These are phyloP conservation scores for Leptocoma aspasia DNA, from an alignment of 2,113 vertebrate species.

Conservation along the genomic window DNA sequence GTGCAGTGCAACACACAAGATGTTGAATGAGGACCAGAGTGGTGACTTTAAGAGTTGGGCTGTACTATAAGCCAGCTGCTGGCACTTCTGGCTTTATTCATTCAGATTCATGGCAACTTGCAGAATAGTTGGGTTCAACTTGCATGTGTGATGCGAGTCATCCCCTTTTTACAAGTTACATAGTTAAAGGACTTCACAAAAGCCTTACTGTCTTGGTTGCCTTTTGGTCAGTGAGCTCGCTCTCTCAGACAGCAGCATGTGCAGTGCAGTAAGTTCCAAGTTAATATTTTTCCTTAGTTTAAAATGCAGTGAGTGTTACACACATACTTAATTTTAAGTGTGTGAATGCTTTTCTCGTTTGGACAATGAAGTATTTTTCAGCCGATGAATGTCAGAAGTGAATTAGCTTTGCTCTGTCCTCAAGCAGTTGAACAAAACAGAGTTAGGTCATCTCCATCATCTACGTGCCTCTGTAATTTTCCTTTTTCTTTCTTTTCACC, in stretches of 20 bases:
- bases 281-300: slow-evolving; percentile 1
- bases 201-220: neutral
- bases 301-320: neutral
- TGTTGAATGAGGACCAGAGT: neutral
- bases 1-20: neutral
- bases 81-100: neutral
- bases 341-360: neutral
- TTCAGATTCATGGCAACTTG: neutral
- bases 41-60: neutral
- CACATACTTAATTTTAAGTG: neutral
- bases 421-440: neutral
- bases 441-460: neutral
- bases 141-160: neutral
- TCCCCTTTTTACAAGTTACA: neutral
- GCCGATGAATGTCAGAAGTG: neutral
- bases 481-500: neutral
- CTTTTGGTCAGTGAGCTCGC: neutral
- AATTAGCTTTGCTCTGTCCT: neutral
- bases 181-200: neutral
- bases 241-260: neutral
- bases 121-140: neutral
- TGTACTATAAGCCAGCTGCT: neutral
- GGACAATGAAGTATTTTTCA: neutral
- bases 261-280: neutral
- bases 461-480: neutral